Conservation (phyloP, 2,797 vertebrate genomes). For the Paedocypris micromegethes region DNA sequence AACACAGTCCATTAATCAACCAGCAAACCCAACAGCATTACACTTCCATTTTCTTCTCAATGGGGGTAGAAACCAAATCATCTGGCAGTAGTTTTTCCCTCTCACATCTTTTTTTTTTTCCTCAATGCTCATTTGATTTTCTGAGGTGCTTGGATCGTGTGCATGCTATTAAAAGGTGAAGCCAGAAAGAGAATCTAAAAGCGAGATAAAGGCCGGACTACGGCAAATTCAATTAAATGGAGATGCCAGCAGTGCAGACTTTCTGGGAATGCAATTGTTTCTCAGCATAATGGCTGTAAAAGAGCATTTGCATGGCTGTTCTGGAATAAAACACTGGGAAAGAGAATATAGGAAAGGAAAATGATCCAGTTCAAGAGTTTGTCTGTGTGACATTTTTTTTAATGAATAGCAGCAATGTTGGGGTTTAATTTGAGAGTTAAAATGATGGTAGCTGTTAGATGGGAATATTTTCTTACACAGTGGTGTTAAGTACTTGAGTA, state of each 20-base stretch:
- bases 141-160: background rate
- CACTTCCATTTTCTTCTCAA: constrained; percentile 24
- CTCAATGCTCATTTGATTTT: background rate
- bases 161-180: background rate
- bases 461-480: too few species aligned
- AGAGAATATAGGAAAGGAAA: too few species aligned
- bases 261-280: background rate
- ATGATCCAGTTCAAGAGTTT: too few species aligned
- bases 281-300: background rate
- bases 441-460: too few species aligned
- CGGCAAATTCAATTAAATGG: background rate
- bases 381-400: too few species aligned
- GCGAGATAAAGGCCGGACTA: background rate
- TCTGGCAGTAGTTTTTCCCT: background rate
- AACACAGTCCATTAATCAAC: constrained; percentile 69
- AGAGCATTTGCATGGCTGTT: background rate
- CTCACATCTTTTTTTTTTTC: background rate
- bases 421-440: too few species aligned
- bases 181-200: constrained; percentile 21
- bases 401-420: too few species aligned
- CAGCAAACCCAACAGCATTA: constrained; percentile 49
- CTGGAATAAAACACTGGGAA: background rate
- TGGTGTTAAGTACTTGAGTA: too few species aligned
- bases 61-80: constrained; percentile 25
- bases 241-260: background rate